Percentiles rank a stretch among this genome's conserved stretches.
phyloP scores from a whole-genome alignment of 2,797 vertebrate species.

The Gouania willdenowi region DNA sequence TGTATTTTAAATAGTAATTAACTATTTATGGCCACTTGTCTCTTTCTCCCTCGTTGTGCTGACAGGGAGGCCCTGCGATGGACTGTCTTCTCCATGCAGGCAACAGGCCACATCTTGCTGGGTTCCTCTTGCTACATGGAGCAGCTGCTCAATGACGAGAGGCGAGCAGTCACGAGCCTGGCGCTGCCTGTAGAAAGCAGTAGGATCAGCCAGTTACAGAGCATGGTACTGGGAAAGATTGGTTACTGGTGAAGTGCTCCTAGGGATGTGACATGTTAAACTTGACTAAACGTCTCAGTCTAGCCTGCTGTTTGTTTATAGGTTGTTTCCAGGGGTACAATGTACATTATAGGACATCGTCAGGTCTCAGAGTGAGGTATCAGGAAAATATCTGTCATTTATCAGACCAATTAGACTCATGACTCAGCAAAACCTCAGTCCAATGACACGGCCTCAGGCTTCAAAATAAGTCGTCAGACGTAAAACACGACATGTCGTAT shows the following conservation, averaged over 20 bases:
- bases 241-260: conserved; percentile 32
- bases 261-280: no score
- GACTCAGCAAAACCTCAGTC: no score
- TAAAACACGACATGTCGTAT: no score
- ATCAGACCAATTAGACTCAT: no score
- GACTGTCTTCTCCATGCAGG: conserved; percentile 87
- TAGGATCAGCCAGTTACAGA: conserved; percentile 59
- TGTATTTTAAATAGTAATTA: neutral
- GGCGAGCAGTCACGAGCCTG: conserved; percentile 53
- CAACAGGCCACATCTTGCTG: conserved; percentile 87
- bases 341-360: no score
- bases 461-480: no score
- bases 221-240: conserved; percentile 51
- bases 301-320: no score
- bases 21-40: neutral
- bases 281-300: no score
- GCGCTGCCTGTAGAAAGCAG: conserved; percentile 48
- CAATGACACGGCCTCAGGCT: no score
- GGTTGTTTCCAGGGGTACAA: no score
- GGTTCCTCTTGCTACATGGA: conserved; percentile 91
- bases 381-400: no score
- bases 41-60: neutral
- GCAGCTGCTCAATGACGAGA: conserved; percentile 84
- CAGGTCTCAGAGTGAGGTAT: no score
- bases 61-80: conserved; percentile 86